Percentiles rank a stretch among this genome's conserved stretches.
Conservation (phyloP, 2,113 vertebrate genomes). For the Plestiodon gilberti region DNA sequence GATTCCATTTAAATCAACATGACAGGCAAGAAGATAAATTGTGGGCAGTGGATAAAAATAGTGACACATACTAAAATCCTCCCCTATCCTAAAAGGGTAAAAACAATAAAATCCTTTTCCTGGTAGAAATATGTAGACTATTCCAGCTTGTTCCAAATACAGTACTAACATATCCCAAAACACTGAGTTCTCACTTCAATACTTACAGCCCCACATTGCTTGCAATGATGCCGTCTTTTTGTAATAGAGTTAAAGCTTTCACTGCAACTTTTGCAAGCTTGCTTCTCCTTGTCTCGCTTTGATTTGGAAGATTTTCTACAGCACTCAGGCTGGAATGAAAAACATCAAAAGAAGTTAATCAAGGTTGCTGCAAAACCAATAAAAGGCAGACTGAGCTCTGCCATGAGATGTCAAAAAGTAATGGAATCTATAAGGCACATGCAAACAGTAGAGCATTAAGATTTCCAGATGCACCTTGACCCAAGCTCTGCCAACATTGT, state of each 20-base stretch:
- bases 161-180: neutral
- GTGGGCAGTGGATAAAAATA: neutral
- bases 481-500: neutral
- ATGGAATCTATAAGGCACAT: neutral
- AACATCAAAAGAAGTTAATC: neutral
- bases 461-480: neutral
- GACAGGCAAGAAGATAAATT: neutral
- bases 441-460: neutral
- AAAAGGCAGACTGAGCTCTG: neutral
- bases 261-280: conserved; percentile 89
- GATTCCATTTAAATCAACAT: neutral
- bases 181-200: neutral
- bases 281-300: conserved; percentile 93
- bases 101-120: neutral
- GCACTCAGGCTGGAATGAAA: conserved; percentile 68
- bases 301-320: conserved; percentile 84
- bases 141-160: neutral
- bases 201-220: conserved; percentile 91
- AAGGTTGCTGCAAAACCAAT: neutral
- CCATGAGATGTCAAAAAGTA: neutral
- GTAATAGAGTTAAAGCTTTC: conserved; percentile 95
- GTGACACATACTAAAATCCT: neutral
- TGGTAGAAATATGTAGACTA: neutral
- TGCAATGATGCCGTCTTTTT: conserved; percentile 94
- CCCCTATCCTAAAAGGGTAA: neutral